Conservation (phyloP, 2,113 vertebrate genomes). For the Ammodytes dubius region DNA sequence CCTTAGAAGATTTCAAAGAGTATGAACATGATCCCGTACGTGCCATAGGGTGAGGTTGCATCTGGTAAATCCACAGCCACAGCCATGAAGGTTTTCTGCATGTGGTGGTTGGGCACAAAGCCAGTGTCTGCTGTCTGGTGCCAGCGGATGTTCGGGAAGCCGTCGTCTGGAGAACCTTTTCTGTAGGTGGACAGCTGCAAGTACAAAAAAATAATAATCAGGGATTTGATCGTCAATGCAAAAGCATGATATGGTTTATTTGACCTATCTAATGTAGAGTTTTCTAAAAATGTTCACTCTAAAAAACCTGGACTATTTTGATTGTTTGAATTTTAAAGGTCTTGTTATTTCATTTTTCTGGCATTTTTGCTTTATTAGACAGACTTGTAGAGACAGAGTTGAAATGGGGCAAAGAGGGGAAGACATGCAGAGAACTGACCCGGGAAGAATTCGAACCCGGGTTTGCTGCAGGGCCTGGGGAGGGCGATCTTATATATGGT, state of each 20-base stretch:
- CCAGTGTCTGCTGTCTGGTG: conserved; percentile 93
- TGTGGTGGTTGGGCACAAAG: conserved; percentile 86
- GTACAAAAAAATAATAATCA: not conserved
- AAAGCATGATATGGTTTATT: not conserved
- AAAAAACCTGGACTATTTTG: not conserved
- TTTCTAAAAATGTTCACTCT: not conserved
- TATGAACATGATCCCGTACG: conserved; percentile 71
- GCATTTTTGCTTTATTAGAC: too few species aligned
- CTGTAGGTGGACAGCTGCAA: conserved; percentile 85
- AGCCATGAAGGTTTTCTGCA: conserved; percentile 94
- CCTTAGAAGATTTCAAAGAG: not conserved
- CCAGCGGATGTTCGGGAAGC: conserved; percentile 91
- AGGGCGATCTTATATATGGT: too few species aligned
- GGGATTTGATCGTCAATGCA: not conserved
- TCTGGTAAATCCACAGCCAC: conserved; percentile 92
- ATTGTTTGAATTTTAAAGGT: not conserved
- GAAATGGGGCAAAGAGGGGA: too few species aligned
- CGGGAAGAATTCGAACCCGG: too few species aligned
- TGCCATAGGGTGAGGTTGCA: conserved; percentile 85
- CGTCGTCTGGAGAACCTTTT: conserved; percentile 48
- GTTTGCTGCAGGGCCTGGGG: too few species aligned
- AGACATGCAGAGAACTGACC: too few species aligned
- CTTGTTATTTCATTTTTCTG: not conserved
- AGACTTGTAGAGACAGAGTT: too few species aligned
- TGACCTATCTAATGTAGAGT: too few species aligned